Evolutionary conservation across 1,140 invertebrate species (phyloP), one percentile per base, ranked within the genome.

Genomic region (Lutraria rhynchaena): DNA sequence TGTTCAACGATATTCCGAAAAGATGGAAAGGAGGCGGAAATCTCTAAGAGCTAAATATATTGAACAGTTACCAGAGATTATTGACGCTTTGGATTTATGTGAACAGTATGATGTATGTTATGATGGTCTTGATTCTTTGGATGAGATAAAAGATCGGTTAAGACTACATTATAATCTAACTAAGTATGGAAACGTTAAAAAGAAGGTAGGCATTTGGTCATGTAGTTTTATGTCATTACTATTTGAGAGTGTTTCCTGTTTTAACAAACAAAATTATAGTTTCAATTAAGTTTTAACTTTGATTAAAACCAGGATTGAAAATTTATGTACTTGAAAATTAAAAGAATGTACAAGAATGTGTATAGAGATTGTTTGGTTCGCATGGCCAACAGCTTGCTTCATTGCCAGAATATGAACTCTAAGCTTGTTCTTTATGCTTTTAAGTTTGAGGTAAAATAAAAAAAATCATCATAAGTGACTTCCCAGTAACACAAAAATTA

Each of bases 141-240:
- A 78, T 19, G 60, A 78, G 19, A 35, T 78, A 31, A 55, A 65
- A 35, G 33, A 69, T 5, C 29, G 75, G 11, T 22, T 67, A 29
- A 31, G 49, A 41, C 11, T 67, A 1, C 75, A 78, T 35, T 57
- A 58, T 53, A 33, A 11, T 24, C 9, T 33, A 24, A 13, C 1
- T 22, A 57, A 57, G 24, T 35, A 67, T 5, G 75, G 61, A n/a
- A 53, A 24, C 41, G 35, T 57, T 27, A 67, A 46, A 37, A 57
- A 55, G 24, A 35, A 35, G 61, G 63, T 78, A 24, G 24, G 74
- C n/a, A n/a, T n/a, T n/a, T n/a, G n/a, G n/a, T n/a, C n/a, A n/a
- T n/a, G n/a, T n/a, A n/a, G n/a, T n/a, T n/a, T n/a, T n/a, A n/a
- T n/a, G n/a, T n/a, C n/a, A n/a, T n/a, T n/a, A n/a, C n/a, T n/a